These are phyloP conservation scores for Zaprionus ornatus DNA, from an alignment of 1,140 invertebrate species.

Conservation along the genomic window DNA sequence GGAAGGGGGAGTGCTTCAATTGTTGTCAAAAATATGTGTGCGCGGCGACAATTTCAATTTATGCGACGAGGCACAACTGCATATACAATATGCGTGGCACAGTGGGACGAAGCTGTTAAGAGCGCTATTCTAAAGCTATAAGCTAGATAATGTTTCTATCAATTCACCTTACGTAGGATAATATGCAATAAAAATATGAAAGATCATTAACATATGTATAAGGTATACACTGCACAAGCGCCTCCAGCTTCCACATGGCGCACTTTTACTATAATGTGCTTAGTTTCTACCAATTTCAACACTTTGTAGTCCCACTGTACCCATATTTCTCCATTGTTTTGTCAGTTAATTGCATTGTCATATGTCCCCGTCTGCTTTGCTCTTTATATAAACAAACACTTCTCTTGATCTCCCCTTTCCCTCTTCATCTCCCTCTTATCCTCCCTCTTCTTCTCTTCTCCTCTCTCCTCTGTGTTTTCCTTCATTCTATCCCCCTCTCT, in stretches of 20 bases:
- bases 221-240: not conserved
- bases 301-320: not conserved
- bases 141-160: no score
- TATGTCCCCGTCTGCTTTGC: slow-evolving; percentile 11
- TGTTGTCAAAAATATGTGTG: slow-evolving; percentile 5
- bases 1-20: not conserved
- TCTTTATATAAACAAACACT: not conserved
- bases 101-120: not conserved
- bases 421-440: not conserved
- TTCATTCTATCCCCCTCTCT: not conserved
- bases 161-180: no score
- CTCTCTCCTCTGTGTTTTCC: not conserved
- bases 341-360: slow-evolving; percentile 40
- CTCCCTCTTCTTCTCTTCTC: not conserved
- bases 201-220: no score
- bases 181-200: no score
- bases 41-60: slow-evolving; percentile 18
- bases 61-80: slow-evolving; percentile 7
- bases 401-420: not conserved
- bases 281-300: not conserved
- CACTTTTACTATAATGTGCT: not conserved
- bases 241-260: not conserved
- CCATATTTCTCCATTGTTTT: slow-evolving; percentile 19
- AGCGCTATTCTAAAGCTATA: no score
- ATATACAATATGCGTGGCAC: not conserved